phyloP scores from a whole-genome alignment of 2,888 invertebrate species.

The Molorchus minor region DNA sequence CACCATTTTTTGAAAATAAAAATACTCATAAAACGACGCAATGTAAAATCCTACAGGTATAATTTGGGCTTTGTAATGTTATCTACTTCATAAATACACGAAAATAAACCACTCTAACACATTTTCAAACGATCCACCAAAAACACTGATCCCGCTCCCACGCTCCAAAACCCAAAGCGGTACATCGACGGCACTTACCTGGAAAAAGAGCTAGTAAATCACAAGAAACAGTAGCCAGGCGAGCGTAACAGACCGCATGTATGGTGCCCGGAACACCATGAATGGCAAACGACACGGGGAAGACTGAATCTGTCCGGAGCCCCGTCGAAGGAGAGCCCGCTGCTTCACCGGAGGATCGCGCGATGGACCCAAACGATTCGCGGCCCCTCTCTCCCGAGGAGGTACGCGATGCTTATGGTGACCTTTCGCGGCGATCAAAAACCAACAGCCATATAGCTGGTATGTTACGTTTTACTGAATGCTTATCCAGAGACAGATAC shows the following conservation, averaged over 20 bases:
- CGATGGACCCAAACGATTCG: constrained; percentile 56
- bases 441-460: constrained; percentile 49
- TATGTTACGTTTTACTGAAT: too few relatives aligned
- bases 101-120: too few relatives aligned
- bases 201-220: constrained; percentile 1
- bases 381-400: constrained; percentile 52
- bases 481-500: too few relatives aligned
- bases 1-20: too few relatives aligned
- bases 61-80: too few relatives aligned
- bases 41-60: too few relatives aligned
- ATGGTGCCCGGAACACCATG: constrained; percentile 16
- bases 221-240: constrained; percentile 2
- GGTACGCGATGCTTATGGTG: constrained; percentile 53
- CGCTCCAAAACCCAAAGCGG: too few relatives aligned
- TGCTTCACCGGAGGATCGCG: constrained; percentile 53
- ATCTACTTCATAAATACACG: too few relatives aligned
- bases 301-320: constrained; percentile 48
- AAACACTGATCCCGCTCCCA: too few relatives aligned
- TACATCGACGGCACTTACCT: constrained; percentile 9
- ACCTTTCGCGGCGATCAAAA: constrained; percentile 57
- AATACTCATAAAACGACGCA: too few relatives aligned
- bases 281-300: constrained; percentile 26
- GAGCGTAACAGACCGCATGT: constrained; percentile 7
- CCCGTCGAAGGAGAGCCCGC: constrained; percentile 35
- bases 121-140: too few relatives aligned